Evolutionary conservation across 2,888 invertebrate genomes (phyloP), one percentile per base, ranked within the genome.

Genomic region (Acrobasis repandana): DNA sequence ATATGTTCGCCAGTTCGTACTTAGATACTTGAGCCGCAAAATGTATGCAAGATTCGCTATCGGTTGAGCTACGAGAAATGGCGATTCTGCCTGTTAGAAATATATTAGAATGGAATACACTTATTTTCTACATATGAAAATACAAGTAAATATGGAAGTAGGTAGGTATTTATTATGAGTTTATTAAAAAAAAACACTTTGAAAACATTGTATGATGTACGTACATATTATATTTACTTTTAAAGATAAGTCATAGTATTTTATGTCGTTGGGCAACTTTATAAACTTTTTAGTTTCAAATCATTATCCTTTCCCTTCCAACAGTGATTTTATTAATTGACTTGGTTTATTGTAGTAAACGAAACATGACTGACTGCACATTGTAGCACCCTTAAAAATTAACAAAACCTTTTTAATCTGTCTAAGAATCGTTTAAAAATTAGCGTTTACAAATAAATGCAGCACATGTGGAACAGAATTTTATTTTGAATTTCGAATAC

Each of bases 11-110:
- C 66, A 64, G 66, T 69, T 43, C 46, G 70, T 67, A 74, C 72
- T 68, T 73, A 71, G 75, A 76, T 76, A 75, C 74, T 77, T 74
- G 70, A 66, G 73, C 70, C 70, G 70, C 76, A 70, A 82, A 84
- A 84, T 81, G 75, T 82, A 82, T 85, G 80, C 82, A 81, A 77
- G 85, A 85, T 83, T 66, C 50, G 16, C 72, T 78, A 82, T 82
- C 82, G 72, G 16, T 36, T 16, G 38, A 77, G 72, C 74, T 57
- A 54, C 70, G 66, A 69, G 65, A 71, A 68, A 71, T 69, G 69
- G 65, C 71, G 74, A 76, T 43, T 43, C 43, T 16, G 48, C 16
- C 47, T 58, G 48, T 16, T 38, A 58, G 57, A 47, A 58, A 58
- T 58, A 18, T 54, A 54, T 38, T 43, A 38, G 18, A 54, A 43